Conservation (phyloP, 1,140 invertebrate genomes). For the Caerostris darwini region DNA sequence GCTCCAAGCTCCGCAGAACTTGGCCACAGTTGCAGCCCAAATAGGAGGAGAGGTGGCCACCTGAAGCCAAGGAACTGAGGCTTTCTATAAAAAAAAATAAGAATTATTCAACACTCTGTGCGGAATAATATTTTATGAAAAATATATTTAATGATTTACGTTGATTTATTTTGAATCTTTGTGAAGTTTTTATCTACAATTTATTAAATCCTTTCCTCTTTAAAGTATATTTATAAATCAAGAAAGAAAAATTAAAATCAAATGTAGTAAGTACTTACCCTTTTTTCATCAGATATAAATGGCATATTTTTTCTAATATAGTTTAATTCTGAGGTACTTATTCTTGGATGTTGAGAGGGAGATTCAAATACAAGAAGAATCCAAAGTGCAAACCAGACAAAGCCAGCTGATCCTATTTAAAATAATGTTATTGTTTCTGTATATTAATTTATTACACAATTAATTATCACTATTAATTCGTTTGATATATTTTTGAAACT, state of each 20-base stretch:
- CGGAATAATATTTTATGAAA: not conserved
- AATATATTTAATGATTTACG: not conserved
- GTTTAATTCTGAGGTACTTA: slow-evolving; percentile 79
- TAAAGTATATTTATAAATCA: too few species aligned
- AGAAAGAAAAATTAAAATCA: too few species aligned
- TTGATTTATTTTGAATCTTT: not conserved
- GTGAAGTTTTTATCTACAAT: not conserved
- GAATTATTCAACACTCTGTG: not conserved
- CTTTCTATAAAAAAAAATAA: slow-evolving; percentile 26
- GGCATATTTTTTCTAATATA: slow-evolving; percentile 73
- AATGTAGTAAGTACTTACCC: not conserved
- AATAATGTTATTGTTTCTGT: not conserved
- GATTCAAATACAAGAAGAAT: slow-evolving; percentile 83
- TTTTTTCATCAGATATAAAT: slow-evolving; percentile 16
- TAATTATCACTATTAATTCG: too few species aligned
- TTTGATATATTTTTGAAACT: too few species aligned
- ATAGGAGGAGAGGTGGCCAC: slow-evolving; percentile 92
- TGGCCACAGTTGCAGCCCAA: slow-evolving; percentile 95
- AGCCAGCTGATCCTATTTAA: slow-evolving; percentile 77
- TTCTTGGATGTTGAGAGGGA: slow-evolving; percentile 83
- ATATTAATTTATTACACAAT: too few species aligned
- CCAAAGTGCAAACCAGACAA: slow-evolving; percentile 81
- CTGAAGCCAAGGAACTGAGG: slow-evolving; percentile 87
- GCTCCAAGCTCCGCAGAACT: slow-evolving; percentile 95
- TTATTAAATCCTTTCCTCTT: not conserved